A percentile compares a stretch with the other conserved stretches of the same genome.
Conservation (phyloP, 2,797 vertebrate species). For the Lepus oiostolus region DNA sequence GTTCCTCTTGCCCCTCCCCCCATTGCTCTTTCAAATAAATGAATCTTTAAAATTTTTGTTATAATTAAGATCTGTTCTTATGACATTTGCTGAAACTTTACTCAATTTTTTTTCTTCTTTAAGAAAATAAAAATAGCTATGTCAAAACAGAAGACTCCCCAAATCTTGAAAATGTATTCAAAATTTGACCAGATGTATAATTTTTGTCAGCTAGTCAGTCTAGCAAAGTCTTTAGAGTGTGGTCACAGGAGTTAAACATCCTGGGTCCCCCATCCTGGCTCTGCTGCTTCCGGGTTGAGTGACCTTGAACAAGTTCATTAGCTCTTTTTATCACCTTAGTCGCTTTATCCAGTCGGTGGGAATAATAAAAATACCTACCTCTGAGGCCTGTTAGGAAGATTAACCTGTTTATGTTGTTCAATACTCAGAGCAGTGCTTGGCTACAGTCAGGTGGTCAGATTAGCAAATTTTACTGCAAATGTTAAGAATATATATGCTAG, state of each 20-base stretch:
- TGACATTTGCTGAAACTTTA: background rate
- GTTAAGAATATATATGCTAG: background rate
- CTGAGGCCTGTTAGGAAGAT: background rate
- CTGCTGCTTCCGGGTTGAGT: background rate
- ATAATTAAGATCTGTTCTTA: background rate
- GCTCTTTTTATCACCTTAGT: background rate
- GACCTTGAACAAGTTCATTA: background rate
- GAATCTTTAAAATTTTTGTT: background rate
- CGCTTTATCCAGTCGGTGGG: background rate
- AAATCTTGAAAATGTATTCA: slow-evolving; percentile 19
- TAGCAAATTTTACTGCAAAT: slow-evolving; percentile 8
- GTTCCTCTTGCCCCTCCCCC: no score
- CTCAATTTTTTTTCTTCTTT: slow-evolving; percentile 30
- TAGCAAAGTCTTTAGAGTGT: background rate
- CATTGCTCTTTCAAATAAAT: no score
- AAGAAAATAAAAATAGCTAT: slow-evolving; percentile 1
- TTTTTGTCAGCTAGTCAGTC: background rate
- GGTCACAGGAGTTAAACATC: background rate
- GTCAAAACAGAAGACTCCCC: background rate
- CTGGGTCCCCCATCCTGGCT: background rate
- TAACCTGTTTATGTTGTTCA: slow-evolving; percentile 1
- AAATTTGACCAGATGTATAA: background rate
- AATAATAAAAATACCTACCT: background rate
- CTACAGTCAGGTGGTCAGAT: background rate
- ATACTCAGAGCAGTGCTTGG: background rate